Conservation (phyloP, 2,113 vertebrate genomes). For the Emydura subglobosa region DNA sequence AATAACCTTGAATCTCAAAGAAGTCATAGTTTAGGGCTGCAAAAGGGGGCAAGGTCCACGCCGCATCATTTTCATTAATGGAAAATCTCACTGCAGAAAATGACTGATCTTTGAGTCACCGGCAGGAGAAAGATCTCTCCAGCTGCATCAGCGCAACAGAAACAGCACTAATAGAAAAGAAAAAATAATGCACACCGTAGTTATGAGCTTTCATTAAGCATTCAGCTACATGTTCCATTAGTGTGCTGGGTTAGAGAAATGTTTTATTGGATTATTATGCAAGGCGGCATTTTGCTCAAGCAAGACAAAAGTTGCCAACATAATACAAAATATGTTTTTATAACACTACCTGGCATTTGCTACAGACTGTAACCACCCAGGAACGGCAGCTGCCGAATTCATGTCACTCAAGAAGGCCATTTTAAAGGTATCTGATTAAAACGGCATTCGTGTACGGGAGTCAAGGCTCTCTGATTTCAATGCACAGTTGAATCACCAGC, state of each 20-base stretch:
- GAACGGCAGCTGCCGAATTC: not conserved
- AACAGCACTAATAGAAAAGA: not conserved
- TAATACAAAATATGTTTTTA: fast-evolving
- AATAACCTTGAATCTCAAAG: not conserved
- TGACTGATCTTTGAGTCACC: not conserved
- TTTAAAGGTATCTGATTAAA: fast-evolving
- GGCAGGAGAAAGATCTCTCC: not conserved
- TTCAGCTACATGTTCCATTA: not conserved
- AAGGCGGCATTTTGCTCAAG: not conserved
- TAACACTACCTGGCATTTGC: not conserved
- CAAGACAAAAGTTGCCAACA: not conserved
- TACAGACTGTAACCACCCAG: not conserved
- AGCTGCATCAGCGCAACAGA: not conserved
- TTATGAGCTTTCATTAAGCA: not conserved
- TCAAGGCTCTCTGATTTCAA: not conserved
- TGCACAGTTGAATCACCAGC: fast-evolving
- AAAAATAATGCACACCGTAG: not conserved
- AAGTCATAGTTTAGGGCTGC: not conserved
- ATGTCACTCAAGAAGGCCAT: not conserved
- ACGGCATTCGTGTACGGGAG: not conserved
- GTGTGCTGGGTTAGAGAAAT: not conserved
- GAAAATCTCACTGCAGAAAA: conserved; percentile 15
- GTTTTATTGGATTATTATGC: not conserved
- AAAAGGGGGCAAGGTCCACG: not conserved
- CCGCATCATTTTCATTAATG: conserved; percentile 5